These are phyloP conservation scores for Ephestia elutella DNA, from an alignment of 1,140 invertebrate genomes.

Conservation along the genomic window DNA sequence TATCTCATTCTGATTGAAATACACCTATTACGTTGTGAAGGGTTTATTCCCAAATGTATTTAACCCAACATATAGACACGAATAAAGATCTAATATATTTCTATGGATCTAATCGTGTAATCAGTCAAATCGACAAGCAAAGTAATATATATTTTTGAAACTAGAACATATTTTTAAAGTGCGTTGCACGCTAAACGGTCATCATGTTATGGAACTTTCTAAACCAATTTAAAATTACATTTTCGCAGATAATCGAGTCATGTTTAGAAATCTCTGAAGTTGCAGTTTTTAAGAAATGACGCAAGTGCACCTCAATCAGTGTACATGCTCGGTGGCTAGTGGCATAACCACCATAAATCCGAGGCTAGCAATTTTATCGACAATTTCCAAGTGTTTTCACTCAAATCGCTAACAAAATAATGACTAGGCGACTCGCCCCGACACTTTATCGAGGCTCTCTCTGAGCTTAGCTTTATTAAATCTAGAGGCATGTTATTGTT, in stretches of 20 bases:
- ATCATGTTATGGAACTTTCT: not conserved
- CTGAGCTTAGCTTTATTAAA: constrained; percentile 45
- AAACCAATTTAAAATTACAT: constrained; percentile 4
- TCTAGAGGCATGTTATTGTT: constrained; percentile 43
- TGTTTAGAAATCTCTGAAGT: constrained; percentile 1
- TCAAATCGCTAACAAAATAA: constrained; percentile 52
- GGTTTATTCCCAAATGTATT: too few relatives aligned
- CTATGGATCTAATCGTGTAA: too few relatives aligned
- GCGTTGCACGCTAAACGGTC: constrained; percentile 4
- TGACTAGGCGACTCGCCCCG: constrained; percentile 38
- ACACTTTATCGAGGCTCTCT: constrained; percentile 51
- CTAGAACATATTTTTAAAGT: not conserved
- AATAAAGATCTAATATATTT: too few relatives aligned
- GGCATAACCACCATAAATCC: constrained; percentile 28
- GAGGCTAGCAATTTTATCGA: constrained; percentile 43
- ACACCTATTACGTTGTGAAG: too few relatives aligned
- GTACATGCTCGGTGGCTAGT: constrained; percentile 8
- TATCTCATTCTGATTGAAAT: too few relatives aligned
- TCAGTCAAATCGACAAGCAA: too few relatives aligned
- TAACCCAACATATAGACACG: too few relatives aligned
- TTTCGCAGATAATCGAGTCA: constrained; percentile 4
- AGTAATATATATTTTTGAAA: not conserved
- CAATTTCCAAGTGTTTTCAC: constrained; percentile 49
- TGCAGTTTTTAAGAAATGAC: constrained; percentile 3
- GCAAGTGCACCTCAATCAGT: constrained; percentile 9